Base-by-base conservation (phyloP, 2,113 vertebrate genomes). In the Rafetus swinhoei region DNA sequence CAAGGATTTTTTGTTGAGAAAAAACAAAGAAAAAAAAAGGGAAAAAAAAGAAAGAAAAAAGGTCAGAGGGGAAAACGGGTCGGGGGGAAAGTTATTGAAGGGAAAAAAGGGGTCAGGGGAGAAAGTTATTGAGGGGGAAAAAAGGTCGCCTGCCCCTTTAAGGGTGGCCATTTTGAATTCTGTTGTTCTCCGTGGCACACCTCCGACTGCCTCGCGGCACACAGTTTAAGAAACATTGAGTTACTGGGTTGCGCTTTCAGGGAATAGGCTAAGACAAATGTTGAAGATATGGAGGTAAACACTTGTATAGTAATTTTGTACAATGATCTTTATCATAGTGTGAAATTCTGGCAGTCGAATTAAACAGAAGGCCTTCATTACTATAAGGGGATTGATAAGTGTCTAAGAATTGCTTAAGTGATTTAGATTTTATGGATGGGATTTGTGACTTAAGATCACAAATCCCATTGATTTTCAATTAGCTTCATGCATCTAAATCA, bases 381-480 rank as follows among this genome's bases (percentile, higher is more conserved):
- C 16, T 69, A 69, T 8, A 35, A 72, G 9, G 18, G 65, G 65
- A 35, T 35, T 35, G 65, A 72, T 72, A 35, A 35, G 35, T 57
- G 54, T 56, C 12, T 32, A 35, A 81, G 80, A 39, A 35, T n/a
- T n/a, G 81, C 18, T 79, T 88, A 32, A 83, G 89, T 80, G 7
- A 35, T 92, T 82, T 92, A 86, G 84, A 53, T 77, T 54, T 50
- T 1, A 1, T 57, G 39, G 56, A 81, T 77, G 19, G 19, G 81
- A 72, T 86, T 94, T 93, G 87, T 22, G 45, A n/a, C 89, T 65
- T 89, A 10, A n/a, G 65, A 19, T 35, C n/a, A 72, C 65, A 72
- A 72, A n/a, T 35, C 65, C 65, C n/a, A 35, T 14, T 72, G 65
- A 69, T n/a, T 69, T 69, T 35, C 32, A 35, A 35, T 72, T 21